Conservation (phyloP, 2,113 vertebrate genomes). For the Ochotona princeps region DNA sequence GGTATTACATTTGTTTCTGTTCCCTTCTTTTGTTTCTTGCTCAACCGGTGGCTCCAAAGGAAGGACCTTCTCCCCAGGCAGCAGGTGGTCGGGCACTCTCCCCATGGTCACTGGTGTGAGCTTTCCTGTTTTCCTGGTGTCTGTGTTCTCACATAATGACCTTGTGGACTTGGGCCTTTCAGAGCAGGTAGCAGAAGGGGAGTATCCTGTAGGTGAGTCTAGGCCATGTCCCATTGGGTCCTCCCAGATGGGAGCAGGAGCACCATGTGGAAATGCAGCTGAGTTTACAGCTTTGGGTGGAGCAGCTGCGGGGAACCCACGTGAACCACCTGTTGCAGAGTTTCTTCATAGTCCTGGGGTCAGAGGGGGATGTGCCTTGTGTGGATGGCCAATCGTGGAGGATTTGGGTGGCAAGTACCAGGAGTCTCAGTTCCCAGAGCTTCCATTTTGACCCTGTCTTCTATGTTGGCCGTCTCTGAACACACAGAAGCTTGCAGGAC, state of each 20-base stretch:
- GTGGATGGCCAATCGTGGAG: neutral
- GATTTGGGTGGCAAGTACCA: neutral
- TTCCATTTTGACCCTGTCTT: neutral
- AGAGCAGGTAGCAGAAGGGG: neutral
- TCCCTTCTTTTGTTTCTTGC: slow-evolving; percentile 44
- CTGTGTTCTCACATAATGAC: neutral
- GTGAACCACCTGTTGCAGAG: neutral
- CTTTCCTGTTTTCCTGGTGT: neutral
- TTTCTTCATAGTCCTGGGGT: neutral
- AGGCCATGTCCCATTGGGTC: neutral
- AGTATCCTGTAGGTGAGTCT: neutral
- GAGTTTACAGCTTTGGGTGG: neutral
- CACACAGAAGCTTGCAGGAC: neutral
- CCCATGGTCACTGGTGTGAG: neutral
- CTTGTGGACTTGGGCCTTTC: neutral
- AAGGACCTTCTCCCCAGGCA: slow-evolving; percentile 5
- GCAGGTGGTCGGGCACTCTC: neutral
- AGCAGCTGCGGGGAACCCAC: too few relatives aligned
- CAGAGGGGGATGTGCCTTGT: neutral
- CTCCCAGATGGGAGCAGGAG: neutral
- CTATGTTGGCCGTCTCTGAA: slow-evolving; percentile 10
- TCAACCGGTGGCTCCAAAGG: slow-evolving; percentile 50
- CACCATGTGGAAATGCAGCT: slow-evolving; percentile 41
- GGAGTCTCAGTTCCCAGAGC: neutral
- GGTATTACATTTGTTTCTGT: slow-evolving; percentile 62